Evolutionary conservation across 2,113 vertebrate genomes (phyloP).

Genomic region (Cynoglossus semilaevis): DNA sequence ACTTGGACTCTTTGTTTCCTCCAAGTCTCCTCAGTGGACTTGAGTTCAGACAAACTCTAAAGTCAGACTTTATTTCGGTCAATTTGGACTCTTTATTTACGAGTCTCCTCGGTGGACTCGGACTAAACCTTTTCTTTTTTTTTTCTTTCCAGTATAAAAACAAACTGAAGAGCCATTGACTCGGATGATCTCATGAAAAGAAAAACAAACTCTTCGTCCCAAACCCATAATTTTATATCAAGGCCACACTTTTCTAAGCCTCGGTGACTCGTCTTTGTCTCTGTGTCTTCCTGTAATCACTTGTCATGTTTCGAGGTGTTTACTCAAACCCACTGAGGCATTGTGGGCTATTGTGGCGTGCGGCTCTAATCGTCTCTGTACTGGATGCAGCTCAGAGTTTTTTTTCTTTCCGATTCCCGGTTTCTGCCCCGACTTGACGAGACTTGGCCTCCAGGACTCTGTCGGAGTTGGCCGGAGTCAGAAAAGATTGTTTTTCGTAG

Average conservation of each 20-base stretch:
- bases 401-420: not conserved
- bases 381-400: not conserved
- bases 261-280: not conserved
- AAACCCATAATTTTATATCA: not conserved
- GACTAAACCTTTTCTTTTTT: too few species aligned
- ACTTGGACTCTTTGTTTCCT: too few species aligned
- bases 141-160: too few species aligned
- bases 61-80: too few species aligned
- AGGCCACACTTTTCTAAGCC: not conserved
- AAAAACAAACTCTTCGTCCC: not conserved
- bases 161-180: not conserved
- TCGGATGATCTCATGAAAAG: not conserved
- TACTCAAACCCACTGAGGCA: not conserved
- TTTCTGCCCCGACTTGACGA: not conserved
- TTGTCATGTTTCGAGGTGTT: slow-evolving; percentile 1
- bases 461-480: not conserved
- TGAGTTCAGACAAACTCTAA: too few species aligned
- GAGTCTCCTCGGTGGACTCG: too few species aligned
- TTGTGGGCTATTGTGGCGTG: not conserved
- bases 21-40: too few species aligned
- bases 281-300: not conserved
- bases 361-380: not conserved
- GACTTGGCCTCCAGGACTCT: not conserved
- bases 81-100: too few species aligned
- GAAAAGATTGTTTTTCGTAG: not conserved